These are phyloP conservation scores for Hippotragus niger DNA, from an alignment of 2,113 vertebrate species.

Conservation along the genomic window DNA sequence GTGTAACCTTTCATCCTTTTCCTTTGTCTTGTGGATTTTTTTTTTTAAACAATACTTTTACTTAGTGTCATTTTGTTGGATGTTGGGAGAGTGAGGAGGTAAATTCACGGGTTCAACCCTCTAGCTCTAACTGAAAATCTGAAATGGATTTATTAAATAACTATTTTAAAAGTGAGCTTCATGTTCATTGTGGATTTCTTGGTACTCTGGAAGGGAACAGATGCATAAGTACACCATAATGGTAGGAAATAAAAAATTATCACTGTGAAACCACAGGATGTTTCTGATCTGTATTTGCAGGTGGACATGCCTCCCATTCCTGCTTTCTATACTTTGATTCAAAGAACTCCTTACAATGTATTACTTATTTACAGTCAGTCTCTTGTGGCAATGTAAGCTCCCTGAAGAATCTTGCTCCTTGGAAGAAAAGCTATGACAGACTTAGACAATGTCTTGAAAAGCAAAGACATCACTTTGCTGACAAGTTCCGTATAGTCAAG, in stretches of 20 bases:
- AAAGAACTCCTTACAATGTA: background rate
- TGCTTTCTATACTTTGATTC: background rate
- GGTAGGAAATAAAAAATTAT: background rate
- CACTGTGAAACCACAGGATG: accelerated
- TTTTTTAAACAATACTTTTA: background rate
- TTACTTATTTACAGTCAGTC: background rate
- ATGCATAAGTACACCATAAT: too few species aligned
- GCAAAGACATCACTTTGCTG: background rate
- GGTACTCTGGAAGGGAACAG: background rate
- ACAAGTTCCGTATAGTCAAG: background rate
- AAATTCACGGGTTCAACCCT: background rate
- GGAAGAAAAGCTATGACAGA: background rate
- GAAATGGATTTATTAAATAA: background rate
- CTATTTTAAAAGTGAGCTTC: background rate
- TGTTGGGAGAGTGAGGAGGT: background rate
- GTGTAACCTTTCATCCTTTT: background rate
- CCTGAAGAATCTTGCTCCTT: background rate
- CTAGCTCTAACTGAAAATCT: background rate
- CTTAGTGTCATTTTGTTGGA: background rate
- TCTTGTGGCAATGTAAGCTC: background rate
- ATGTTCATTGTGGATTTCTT: background rate
- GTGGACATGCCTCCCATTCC: background rate
- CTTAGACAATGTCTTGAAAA: background rate
- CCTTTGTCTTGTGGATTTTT: background rate
- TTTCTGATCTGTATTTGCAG: background rate